These are phyloP conservation scores for Sebastes alutus DNA, from an alignment of 2,797 vertebrate genomes.

Conservation along the genomic window DNA sequence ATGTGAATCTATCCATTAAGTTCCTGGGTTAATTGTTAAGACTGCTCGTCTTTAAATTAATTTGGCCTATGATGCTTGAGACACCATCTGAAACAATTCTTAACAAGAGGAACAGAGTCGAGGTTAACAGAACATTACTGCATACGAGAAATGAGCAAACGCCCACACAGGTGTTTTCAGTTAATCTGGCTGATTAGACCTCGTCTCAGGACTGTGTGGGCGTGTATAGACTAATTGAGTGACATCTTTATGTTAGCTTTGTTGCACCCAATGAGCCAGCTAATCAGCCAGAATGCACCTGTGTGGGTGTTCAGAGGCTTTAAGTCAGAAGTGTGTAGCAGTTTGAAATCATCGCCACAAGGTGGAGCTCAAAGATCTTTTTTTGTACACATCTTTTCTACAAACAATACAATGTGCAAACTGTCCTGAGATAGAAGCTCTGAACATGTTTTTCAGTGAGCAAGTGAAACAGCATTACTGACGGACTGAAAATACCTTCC, in stretches of 20 bases:
- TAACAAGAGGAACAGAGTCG: not conserved
- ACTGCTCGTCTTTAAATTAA: not conserved
- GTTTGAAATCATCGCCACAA: slow-evolving; percentile 24
- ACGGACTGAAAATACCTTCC: slow-evolving; percentile 5
- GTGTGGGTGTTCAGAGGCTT: not conserved
- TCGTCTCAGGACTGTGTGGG: too few relatives aligned
- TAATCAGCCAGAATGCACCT: not conserved
- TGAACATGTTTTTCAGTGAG: not conserved
- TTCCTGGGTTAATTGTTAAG: not conserved
- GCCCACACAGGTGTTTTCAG: too few relatives aligned
- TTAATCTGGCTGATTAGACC: too few relatives aligned
- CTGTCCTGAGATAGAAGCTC: not conserved
- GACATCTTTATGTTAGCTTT: not conserved
- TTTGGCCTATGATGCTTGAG: not conserved
- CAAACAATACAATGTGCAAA: not conserved
- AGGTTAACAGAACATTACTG: not conserved
- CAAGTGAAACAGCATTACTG: slow-evolving; percentile 5
- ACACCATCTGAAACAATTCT: accelerated
- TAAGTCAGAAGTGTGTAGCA: not conserved
- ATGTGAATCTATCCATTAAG: too few relatives aligned
- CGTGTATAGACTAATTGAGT: too few relatives aligned
- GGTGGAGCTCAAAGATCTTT: slow-evolving; percentile 38
- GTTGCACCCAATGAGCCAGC: not conserved
- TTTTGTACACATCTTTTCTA: not conserved
- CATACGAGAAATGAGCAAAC: too few relatives aligned